Evolutionary conservation across 2,888 invertebrate genomes (phyloP).

Genomic region (Lingula anatina): DNA sequence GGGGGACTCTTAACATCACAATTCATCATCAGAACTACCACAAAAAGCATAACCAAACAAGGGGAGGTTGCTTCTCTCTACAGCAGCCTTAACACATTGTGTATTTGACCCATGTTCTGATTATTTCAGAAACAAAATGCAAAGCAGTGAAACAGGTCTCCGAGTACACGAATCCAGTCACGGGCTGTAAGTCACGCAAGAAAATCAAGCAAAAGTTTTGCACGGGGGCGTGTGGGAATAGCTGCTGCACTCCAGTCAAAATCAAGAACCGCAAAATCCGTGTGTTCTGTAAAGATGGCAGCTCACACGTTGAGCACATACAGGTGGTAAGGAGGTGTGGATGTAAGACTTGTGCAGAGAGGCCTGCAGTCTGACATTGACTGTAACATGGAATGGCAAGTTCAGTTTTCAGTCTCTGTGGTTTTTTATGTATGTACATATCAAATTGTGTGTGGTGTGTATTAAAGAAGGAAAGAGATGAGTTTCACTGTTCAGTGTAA

Average conservation of each 20-base stretch:
- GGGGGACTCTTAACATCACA: no score
- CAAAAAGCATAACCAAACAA: no score
- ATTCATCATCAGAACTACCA: no score
- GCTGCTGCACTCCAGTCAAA: constrained; percentile 82
- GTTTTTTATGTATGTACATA: no score
- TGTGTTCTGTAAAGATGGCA: constrained; percentile 80
- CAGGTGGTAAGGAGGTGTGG: constrained; percentile 93
- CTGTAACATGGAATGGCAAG: no score
- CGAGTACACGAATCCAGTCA: constrained; percentile 70
- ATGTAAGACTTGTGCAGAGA: constrained; percentile 62
- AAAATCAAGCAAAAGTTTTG: constrained; percentile 85
- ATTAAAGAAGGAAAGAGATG: no score
- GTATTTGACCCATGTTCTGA: neutral
- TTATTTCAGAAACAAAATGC: constrained; percentile 64
- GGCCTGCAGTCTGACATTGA: no score
- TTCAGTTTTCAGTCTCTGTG: no score
- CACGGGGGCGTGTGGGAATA: constrained; percentile 62
- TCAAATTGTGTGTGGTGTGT: no score
- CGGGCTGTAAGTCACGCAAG: constrained; percentile 80
- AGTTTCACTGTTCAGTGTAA: no score
- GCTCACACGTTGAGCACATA: constrained; percentile 87
- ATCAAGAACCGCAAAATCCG: constrained; percentile 90
- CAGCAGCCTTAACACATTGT: no score
- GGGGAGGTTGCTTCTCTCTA: no score
- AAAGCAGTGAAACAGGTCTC: constrained; percentile 85